A percentile compares a stretch with the other conserved stretches of the same genome.
These are phyloP conservation scores for Zalophus californianus DNA, from an alignment of 2,797 vertebrate genomes.

Conservation along the genomic window DNA sequence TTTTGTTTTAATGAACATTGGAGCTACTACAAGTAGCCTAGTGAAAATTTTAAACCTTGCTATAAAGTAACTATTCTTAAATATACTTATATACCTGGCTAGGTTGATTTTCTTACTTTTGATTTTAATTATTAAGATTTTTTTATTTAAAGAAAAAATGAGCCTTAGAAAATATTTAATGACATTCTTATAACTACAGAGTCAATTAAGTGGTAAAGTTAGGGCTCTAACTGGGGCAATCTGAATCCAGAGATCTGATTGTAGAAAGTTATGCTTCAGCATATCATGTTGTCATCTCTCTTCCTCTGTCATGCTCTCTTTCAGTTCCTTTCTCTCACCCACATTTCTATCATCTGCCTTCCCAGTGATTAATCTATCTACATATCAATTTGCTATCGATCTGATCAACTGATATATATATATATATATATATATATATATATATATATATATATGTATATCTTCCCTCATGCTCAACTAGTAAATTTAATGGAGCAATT, in stretches of 20 bases:
- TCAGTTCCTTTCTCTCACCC: not conserved
- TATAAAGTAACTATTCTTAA: not conserved
- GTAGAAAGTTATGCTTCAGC: not conserved
- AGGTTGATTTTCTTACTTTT: not conserved
- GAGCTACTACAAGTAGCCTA: not conserved
- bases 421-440: not conserved
- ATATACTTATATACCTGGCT: not conserved
- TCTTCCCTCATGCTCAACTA: not conserved
- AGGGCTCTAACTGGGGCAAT: not conserved
- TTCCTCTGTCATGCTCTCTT: not conserved
- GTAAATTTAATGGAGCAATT: not conserved
- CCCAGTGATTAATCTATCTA: not conserved
- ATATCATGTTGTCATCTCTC: not conserved
- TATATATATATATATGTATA: not conserved
- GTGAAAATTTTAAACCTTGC: not conserved
- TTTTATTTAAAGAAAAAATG: not conserved
- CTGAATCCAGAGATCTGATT: not conserved
- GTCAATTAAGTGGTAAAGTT: not conserved
- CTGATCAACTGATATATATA: not conserved
- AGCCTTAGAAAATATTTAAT: not conserved
- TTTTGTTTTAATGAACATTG: not conserved
- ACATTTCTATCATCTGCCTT: not conserved
- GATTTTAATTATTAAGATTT: not conserved
- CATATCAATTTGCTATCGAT: not conserved
- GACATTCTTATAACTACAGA: not conserved